phyloP scores from a whole-genome alignment of 2,888 invertebrate species.

The Cryptocephalus primarius region DNA sequence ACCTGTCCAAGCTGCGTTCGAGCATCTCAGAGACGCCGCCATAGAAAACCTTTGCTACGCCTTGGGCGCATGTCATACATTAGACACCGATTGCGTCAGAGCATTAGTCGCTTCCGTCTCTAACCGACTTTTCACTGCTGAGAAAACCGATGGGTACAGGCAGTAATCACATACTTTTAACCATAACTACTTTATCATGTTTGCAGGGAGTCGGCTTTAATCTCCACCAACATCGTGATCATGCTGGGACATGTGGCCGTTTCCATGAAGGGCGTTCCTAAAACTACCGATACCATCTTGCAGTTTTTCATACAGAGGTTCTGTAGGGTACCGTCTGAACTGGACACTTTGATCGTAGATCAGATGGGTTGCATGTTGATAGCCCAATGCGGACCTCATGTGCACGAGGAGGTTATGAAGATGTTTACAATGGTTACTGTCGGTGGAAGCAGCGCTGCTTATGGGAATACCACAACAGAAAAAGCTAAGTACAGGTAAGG shows the following conservation, averaged over 20 bases:
- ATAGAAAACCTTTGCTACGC: conserved; percentile 94
- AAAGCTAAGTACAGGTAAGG: conserved; percentile 34
- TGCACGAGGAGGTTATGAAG: conserved; percentile 93
- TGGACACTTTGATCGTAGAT: conserved; percentile 92
- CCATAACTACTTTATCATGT: not conserved
- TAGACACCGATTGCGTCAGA: conserved; percentile 88
- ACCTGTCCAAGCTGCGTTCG: conserved; percentile 63
- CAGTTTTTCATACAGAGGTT: conserved; percentile 95
- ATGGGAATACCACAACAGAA: conserved; percentile 50
- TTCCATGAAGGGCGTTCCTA: conserved; percentile 82
- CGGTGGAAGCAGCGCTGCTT: conserved; percentile 74
- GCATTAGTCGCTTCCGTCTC: conserved; percentile 94
- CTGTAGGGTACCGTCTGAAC: conserved; percentile 82
- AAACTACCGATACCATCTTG: conserved; percentile 88
- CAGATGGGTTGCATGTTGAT: conserved; percentile 98
- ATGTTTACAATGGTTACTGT: conserved; percentile 96
- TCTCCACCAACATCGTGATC: conserved; percentile 93
- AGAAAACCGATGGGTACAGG: conserved; percentile 68
- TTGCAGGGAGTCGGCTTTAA: conserved; percentile 77
- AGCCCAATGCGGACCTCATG: conserved; percentile 73
- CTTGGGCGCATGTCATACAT: conserved; percentile 75
- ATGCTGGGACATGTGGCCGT: conserved; percentile 97
- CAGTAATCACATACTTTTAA: conserved; percentile 1
- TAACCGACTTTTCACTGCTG: conserved; percentile 87
- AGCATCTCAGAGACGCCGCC: conserved; percentile 86